Conservation (phyloP, 1,140 invertebrate genomes). For the Caerostris darwini region DNA sequence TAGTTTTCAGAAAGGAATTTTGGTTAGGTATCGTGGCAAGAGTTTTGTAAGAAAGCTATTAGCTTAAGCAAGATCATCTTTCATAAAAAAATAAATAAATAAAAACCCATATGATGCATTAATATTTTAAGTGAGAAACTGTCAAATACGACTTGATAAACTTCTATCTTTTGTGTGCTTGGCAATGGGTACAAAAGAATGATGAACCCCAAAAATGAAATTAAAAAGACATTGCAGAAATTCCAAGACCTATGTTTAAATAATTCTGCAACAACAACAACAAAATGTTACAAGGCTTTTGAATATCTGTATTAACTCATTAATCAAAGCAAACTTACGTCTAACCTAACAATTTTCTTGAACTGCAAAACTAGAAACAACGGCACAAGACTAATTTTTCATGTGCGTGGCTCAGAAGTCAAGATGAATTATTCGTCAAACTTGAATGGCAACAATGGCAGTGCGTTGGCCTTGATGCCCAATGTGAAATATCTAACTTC, state of each 20-base stretch:
- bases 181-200: not conserved
- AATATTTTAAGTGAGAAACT: not conserved
- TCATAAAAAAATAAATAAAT: not conserved
- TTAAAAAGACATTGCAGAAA: too few relatives aligned
- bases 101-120: not conserved
- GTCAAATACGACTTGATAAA: not conserved
- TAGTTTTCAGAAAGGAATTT: not conserved
- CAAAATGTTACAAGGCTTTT: too few relatives aligned
- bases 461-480: not conserved
- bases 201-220: not conserved
- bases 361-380: not conserved
- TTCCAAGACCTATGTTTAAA: too few relatives aligned
- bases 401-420: not conserved
- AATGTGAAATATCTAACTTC: slow-evolving; percentile 1
- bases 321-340: not conserved
- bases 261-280: too few relatives aligned
- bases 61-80: not conserved
- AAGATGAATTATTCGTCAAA: slow-evolving; percentile 5
- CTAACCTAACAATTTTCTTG: not conserved
- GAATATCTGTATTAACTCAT: not conserved
- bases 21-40: not conserved
- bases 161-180: not conserved
- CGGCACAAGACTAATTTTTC: not conserved
- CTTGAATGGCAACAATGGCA: not conserved
- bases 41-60: not conserved